A percentile compares a stretch with the other conserved stretches of the same genome.
Conservation (phyloP, 2,113 vertebrate species). For the Malurus elegans region DNA sequence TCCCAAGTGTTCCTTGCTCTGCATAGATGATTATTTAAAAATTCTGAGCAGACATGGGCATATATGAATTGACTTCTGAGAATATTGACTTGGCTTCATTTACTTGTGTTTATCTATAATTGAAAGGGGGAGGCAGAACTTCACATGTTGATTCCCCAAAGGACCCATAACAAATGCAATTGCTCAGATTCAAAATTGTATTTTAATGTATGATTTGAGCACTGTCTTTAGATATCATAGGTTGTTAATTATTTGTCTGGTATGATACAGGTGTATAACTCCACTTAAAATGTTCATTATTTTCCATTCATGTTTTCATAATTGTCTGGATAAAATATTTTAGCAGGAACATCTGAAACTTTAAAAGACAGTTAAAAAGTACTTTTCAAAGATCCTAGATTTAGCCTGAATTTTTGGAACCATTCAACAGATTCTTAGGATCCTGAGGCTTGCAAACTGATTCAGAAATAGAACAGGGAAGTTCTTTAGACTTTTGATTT, state of each 20-base stretch:
- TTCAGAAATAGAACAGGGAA: not conserved
- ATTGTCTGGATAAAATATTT: not conserved
- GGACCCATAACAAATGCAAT: slow-evolving; percentile 1
- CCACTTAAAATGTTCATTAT: not conserved
- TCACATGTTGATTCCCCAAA: not conserved
- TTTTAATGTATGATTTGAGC: not conserved
- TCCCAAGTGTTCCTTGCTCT: not conserved
- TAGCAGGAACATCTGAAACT: not conserved
- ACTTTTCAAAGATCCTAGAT: not conserved
- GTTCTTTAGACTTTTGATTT: not conserved
- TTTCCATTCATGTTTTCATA: not conserved
- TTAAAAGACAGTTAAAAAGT: not conserved
- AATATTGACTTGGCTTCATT: slow-evolving; percentile 35
- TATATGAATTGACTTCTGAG: slow-evolving; percentile 18
- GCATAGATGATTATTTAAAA: slow-evolving; percentile 18
- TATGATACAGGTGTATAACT: not conserved
- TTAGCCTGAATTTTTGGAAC: not conserved
- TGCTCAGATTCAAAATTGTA: not conserved
- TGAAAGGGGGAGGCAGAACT: slow-evolving; percentile 42
- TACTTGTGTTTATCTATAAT: slow-evolving; percentile 32
- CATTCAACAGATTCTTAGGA: not conserved
- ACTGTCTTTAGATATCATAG: not conserved
- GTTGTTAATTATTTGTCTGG: not conserved
- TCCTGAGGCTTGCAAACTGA: not conserved
- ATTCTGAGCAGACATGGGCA: not conserved